phyloP scores from a whole-genome alignment of 2,888 invertebrate genomes.

The Disparrhopalites patrizii region DNA sequence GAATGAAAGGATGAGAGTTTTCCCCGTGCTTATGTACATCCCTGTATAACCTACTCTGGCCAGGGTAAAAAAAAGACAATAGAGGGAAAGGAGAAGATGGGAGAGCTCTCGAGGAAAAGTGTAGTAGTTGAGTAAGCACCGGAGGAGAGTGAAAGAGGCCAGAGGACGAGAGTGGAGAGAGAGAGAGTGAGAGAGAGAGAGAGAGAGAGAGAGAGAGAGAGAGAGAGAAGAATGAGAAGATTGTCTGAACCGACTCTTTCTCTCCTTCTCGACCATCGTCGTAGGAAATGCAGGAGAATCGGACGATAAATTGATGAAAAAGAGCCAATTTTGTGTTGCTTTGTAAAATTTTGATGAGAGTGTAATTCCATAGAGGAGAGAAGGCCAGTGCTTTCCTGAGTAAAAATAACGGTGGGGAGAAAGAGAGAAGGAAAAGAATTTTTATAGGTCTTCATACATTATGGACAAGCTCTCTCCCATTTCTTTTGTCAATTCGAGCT shows the following conservation, averaged over 20 bases:
- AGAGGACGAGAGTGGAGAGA: not conserved
- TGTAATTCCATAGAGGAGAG: slow-evolving; percentile 40
- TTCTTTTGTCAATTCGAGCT: slow-evolving; percentile 49
- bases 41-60: not conserved
- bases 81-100: slow-evolving; percentile 1
- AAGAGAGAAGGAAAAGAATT: slow-evolving; percentile 17
- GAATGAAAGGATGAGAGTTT: not conserved
- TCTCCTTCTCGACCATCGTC: slow-evolving; percentile 21
- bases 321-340: slow-evolving; percentile 48
- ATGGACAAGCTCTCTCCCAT: slow-evolving; percentile 46
- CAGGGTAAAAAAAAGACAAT: not conserved
- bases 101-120: not conserved
- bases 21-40: not conserved
- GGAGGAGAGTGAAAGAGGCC: slow-evolving; percentile 14
- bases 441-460: slow-evolving; percentile 42
- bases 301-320: slow-evolving; percentile 49
- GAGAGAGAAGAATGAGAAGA: slow-evolving; percentile 21
- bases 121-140: too few relatives aligned
- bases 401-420: slow-evolving; percentile 6
- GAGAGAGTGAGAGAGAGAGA: not conserved
- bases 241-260: slow-evolving; percentile 20
- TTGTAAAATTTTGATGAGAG: slow-evolving; percentile 47
- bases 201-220: not conserved
- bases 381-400: slow-evolving; percentile 5
- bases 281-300: slow-evolving; percentile 45